Percentiles rank a stretch among this genome's conserved stretches.
Conservation (phyloP, 2,888 invertebrate genomes). For the Lathronympha strigana region DNA sequence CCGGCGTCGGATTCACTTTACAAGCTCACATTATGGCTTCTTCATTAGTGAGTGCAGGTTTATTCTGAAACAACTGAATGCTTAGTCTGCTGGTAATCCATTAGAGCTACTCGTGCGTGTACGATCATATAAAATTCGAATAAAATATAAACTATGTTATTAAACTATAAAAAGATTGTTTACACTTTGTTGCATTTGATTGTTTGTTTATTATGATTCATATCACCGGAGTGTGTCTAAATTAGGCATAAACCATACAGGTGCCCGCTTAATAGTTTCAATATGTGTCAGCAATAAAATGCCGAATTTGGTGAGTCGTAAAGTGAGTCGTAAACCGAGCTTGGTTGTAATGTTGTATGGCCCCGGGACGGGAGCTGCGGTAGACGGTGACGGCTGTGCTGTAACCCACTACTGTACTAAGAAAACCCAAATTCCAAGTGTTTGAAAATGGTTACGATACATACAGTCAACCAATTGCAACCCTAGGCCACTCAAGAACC, state of each 20-base stretch:
- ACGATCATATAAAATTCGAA: background rate
- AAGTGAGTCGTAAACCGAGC: background rate
- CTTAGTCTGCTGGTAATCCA: background rate
- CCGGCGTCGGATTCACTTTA: constrained; percentile 12
- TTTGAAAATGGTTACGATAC: too few relatives aligned
- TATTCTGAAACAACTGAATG: background rate
- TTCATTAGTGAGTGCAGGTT: background rate
- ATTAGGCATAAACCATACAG: background rate
- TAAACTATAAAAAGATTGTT: background rate
- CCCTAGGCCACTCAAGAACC: too few relatives aligned
- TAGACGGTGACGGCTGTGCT: background rate
- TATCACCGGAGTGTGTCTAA: constrained; percentile 8
- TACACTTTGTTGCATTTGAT: background rate
- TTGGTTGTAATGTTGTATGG: background rate
- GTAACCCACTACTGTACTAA: too few relatives aligned
- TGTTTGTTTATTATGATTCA: constrained; percentile 6
- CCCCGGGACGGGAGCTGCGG: background rate
- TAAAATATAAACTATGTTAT: constrained; percentile 1
- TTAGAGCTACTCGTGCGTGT: background rate
- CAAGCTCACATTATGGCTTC: constrained; percentile 2
- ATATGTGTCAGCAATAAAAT: constrained; percentile 10
- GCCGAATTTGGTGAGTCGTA: constrained; percentile 8
- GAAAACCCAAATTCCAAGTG: too few relatives aligned
- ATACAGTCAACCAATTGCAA: too few relatives aligned
- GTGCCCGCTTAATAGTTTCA: constrained; percentile 5